A percentile compares a stretch with the other conserved stretches of the same genome.
Evolutionary conservation across 2,797 vertebrate genomes (phyloP).

Genomic region (Naso thynnoides): DNA sequence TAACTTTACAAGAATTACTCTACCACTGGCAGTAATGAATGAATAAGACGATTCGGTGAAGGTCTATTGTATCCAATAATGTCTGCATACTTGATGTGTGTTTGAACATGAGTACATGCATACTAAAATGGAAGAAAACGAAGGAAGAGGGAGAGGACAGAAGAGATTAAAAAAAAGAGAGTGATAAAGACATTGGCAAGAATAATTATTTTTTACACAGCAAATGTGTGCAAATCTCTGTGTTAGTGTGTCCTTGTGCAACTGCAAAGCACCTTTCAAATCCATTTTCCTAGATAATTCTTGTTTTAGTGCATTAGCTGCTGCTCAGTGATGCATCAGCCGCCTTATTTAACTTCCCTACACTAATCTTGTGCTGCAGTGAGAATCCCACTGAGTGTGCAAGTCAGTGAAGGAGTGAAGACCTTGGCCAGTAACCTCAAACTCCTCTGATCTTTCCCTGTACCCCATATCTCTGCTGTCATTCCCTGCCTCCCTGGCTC

Average conservation of each 20-base stretch:
- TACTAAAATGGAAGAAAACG: neutral
- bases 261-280: conserved; percentile 40
- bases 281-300: conserved; percentile 56
- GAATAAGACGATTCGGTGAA: conserved; percentile 7
- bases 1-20: conserved; percentile 34
- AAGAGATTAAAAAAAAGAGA: neutral
- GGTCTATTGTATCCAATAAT: conserved; percentile 22
- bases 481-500: conserved; percentile 63
- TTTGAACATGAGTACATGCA: conserved; percentile 15
- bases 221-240: conserved; percentile 1
- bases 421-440: conserved; percentile 79
- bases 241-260: conserved; percentile 37
- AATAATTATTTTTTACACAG: conserved; percentile 17
- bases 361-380: conserved; percentile 65
- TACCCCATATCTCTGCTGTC: conserved; percentile 73
- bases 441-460: conserved; percentile 64
- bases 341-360: conserved; percentile 62
- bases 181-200: neutral
- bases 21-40: conserved; percentile 23
- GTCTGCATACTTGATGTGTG: conserved; percentile 17
- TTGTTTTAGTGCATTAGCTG: conserved; percentile 51
- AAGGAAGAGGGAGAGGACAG: neutral
- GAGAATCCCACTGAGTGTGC: conserved; percentile 57
- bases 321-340: conserved; percentile 67
- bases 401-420: conserved; percentile 62